Conservation (phyloP, 37 sponge, comb jelly and placozoan genomes). For the Beroe ovata region DNA sequence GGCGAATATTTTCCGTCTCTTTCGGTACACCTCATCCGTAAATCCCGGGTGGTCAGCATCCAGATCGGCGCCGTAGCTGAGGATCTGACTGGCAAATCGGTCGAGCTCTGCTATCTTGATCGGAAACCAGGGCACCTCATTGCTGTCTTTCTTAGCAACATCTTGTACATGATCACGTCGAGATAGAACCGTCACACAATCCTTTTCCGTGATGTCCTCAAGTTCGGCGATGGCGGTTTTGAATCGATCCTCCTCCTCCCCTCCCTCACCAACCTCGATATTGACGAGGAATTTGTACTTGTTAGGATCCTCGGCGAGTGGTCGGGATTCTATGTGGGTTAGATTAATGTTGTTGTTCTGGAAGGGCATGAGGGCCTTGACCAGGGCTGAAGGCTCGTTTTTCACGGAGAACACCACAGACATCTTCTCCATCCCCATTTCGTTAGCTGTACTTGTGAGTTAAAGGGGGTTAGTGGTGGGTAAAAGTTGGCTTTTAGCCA, state of each 20-base stretch:
- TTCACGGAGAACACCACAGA: conserved; percentile 86
- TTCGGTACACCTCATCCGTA: conserved; percentile 87
- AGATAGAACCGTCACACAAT: conserved; percentile 46
- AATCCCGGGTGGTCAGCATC: conserved; percentile 97
- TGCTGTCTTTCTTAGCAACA: not conserved
- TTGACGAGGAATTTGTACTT: conserved; percentile 92
- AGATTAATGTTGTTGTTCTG: conserved; percentile 85
- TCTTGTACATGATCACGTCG: conserved; percentile 5
- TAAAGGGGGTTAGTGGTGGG: too few relatives aligned
- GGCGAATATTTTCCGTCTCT: conserved; percentile 88
- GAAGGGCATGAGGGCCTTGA: conserved; percentile 82
- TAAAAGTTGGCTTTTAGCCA: too few relatives aligned
- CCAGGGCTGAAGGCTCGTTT: conserved; percentile 81
- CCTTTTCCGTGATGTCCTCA: not conserved
- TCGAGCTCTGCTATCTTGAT: conserved; percentile 86
- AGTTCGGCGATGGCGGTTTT: conserved; percentile 17
- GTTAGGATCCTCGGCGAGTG: conserved; percentile 73
- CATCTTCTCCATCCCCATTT: conserved; percentile 48
- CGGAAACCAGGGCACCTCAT: conserved; percentile 96
- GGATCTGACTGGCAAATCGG: conserved; percentile 82
- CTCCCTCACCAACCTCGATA: conserved; percentile 5
- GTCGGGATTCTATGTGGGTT: conserved; percentile 97
- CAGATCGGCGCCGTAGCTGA: conserved; percentile 74
- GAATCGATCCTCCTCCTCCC: conserved; percentile 31
- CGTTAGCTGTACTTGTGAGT: too few relatives aligned